Evolutionary conservation across 2,113 vertebrate genomes (phyloP), one percentile per base, ranked within the genome.

Genomic region (Microcebus ravelobensis): DNA sequence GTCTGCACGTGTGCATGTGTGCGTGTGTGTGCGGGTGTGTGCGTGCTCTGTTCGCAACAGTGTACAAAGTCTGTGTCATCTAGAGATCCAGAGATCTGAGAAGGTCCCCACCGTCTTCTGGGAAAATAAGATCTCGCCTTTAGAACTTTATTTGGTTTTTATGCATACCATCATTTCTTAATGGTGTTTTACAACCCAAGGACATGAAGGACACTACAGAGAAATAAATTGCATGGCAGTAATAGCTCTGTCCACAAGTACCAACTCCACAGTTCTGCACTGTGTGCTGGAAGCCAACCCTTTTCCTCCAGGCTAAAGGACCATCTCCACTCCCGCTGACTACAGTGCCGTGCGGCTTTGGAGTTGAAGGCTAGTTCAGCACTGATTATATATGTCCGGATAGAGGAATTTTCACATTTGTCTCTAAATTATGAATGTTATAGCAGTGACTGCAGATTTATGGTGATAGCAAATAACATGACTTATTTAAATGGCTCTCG

Each of bases 351-450:
- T 39, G n/a, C 3, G 0, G 93, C 85, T 85, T 3, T 67, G 10
- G 29, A 91, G 86, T 87, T 4, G 11, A 67, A 77, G 55, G 86
- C 93, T 84, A 76, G 88, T 83, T 97, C 80, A 21, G 63, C n/a
- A 8, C 87, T n/a, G 83, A 74, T 97, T 96, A 67, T 2, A 39
- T 85, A 91, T 39, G 92, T 96, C 96, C 36, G 42, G 23, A 12
- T 4, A 13, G 2, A 3, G 59, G 70, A n/a, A 90, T 97, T 97
- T 93, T 97, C 96, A 95, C 74, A 52, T 97, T 97, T 36, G 0
- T 96, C 97, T 95, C 73, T 98, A 97, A 97, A 94, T 98, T 97
- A 98, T 86, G 90, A 97, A 97, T 95, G 87, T 91, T 96, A 70
- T 94, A 96, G 93, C 95, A 95, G 68, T 85, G 77, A 97, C 1